These are phyloP conservation scores for Epizoanthus stellaris DNA, from an alignment of 92 coral and sea anemone species.

Conservation along the genomic window DNA sequence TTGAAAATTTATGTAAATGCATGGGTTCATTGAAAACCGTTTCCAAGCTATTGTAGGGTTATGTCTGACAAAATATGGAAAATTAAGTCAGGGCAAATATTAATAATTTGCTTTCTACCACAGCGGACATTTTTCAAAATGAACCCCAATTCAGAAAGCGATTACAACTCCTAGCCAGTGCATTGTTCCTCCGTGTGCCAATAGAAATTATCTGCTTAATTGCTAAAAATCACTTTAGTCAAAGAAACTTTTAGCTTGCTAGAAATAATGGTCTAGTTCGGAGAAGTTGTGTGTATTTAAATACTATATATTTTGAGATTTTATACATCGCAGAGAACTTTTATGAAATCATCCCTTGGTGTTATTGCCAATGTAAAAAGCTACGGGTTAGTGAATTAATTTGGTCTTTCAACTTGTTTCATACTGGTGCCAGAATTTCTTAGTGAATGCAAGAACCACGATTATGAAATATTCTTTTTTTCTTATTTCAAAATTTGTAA, in stretches of 20 bases:
- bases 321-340: slow-evolving; percentile 85
- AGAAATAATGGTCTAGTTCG: slow-evolving; percentile 66
- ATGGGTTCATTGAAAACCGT: slow-evolving; percentile 84
- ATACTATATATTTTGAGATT: slow-evolving; percentile 91
- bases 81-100: slow-evolving; percentile 72
- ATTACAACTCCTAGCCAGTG: slow-evolving; percentile 58
- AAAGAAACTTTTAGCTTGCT: slow-evolving; percentile 58
- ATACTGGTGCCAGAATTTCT: slow-evolving; percentile 14
- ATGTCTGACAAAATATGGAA: slow-evolving; percentile 61
- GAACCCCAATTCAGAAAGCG: slow-evolving; percentile 66
- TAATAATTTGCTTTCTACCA: slow-evolving; percentile 61
- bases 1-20: slow-evolving; percentile 86
- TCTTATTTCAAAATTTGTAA: slow-evolving; percentile 83
- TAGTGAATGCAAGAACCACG: slow-evolving; percentile 7
- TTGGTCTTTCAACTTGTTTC: slow-evolving; percentile 28
- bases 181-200: slow-evolving; percentile 67
- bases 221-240: slow-evolving; percentile 74
- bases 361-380: slow-evolving; percentile 67
- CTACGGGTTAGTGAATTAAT: slow-evolving; percentile 40
- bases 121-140: slow-evolving; percentile 77
- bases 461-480: slow-evolving; percentile 53
- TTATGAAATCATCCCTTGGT: slow-evolving; percentile 79
- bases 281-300: slow-evolving; percentile 71
- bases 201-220: slow-evolving; percentile 69
- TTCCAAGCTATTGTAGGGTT: slow-evolving; percentile 72